Base-by-base conservation (phyloP, 2,888 invertebrate genomes). In the Petrolisthes cinctipes region DNA sequence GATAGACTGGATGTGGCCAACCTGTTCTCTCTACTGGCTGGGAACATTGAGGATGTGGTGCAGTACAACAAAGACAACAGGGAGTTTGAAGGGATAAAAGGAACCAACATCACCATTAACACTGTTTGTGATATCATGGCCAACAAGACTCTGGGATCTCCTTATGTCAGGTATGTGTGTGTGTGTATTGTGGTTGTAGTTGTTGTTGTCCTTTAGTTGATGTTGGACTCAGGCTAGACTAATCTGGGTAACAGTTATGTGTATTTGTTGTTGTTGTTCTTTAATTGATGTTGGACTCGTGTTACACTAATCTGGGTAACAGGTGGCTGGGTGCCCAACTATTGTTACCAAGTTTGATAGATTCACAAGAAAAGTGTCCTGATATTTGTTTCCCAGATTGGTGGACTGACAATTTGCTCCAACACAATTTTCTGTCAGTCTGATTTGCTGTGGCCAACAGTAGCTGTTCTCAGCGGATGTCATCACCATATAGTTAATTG, bases 51-150 rank as follows among this genome's bases (percentile, higher is more conserved):
- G 83, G 97, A 95, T 73, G 94, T 98, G 73, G 98, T 98, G 0
- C 98, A 99, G 92, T 98, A 98, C 92, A 98, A 98, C 92, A 96
- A 97, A 92, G 98, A 98, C 92, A 98, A 98, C 92, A 94, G 97
- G 56, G 95, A 95, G 4, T 95, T 92, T 94, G 94, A 91, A 93
- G 94, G 92, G 92, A 94, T 92, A 0, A 93, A 93, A 86, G 94
- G 94, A 57, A 94, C 94, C 20, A 96, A 95, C 91, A 94, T 97
- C 9, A 97, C 97, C 3, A 96, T 98, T 54, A 96, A 97, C 92
- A 94, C 95, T 23, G 94, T 97, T 9, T 99, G 98, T 92, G 94
- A 95, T 89, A 94, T 97, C 85, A 95, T 98, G 94, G 92, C 91
- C 0, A 90, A 92, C 37, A 86, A 87, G 11, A 66, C 76, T 1